Conservation (phyloP, 2,113 vertebrate genomes). For the Bufo bufo region DNA sequence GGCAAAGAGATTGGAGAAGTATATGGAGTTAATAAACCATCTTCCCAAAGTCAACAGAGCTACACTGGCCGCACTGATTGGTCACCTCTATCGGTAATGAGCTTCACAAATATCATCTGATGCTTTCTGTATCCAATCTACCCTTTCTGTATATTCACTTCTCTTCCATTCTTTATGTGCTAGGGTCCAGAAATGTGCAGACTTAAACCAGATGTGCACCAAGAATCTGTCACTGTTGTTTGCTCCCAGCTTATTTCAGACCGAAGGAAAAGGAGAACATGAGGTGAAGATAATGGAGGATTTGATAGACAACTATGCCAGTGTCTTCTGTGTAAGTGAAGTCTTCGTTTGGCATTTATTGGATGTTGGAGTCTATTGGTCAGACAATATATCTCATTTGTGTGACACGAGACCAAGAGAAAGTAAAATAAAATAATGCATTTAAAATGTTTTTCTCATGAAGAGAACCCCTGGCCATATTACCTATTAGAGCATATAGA, state of each 20-base stretch:
- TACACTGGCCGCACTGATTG: conserved; percentile 88
- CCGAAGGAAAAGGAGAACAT: conserved; percentile 90
- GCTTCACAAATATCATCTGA: neutral
- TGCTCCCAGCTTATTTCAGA: conserved; percentile 97
- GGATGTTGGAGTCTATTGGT: neutral
- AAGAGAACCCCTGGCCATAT: no score
- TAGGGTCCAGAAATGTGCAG: conserved; percentile 95
- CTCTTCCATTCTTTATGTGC: neutral
- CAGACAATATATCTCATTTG: no score
- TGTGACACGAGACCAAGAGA: no score
- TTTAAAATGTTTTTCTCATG: no score
- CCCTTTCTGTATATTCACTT: neutral
- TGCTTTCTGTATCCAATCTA: neutral
- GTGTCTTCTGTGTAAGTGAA: conserved; percentile 88
- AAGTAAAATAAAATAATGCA: no score
- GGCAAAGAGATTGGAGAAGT: conserved; percentile 82
- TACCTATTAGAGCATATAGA: no score
- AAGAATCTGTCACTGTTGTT: conserved; percentile 95
- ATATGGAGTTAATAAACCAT: conserved; percentile 88
- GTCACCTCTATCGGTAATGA: conserved; percentile 91
- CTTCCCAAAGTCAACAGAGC: conserved; percentile 89
- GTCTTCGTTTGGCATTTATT: neutral
- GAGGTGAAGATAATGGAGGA: conserved; percentile 96
- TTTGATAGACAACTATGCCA: conserved; percentile 90
- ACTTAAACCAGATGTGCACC: conserved; percentile 97